Evolutionary conservation across 30 jellyfish, hydroid and myxozoan genomes (phyloP).

Genomic region (Aurelia aurita): DNA sequence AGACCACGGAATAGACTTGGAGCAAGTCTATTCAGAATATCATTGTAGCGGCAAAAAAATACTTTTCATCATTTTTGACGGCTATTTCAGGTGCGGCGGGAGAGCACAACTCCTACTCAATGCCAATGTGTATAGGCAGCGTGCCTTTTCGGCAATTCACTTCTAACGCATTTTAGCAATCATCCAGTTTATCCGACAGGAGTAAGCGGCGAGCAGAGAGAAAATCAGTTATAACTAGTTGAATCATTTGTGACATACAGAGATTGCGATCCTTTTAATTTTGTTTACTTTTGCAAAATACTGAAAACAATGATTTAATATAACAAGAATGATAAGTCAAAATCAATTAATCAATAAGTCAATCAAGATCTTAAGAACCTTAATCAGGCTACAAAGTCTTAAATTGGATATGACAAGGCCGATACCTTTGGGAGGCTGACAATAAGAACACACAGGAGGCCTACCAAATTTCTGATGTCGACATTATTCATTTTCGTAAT

Average conservation of each 20-base stretch:
- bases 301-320: slow-evolving; percentile 55
- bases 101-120: too few relatives aligned
- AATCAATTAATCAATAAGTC: slow-evolving; percentile 57
- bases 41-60: too few relatives aligned
- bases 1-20: too few relatives aligned
- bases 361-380: slow-evolving; percentile 52
- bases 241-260: slow-evolving; percentile 31
- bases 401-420: slow-evolving; percentile 41
- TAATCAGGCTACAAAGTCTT: slow-evolving; percentile 43
- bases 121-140: not conserved
- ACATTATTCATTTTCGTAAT: slow-evolving; percentile 5
- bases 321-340: slow-evolving; percentile 64
- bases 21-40: too few relatives aligned
- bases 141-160: slow-evolving; percentile 16
- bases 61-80: too few relatives aligned
- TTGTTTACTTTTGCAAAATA: slow-evolving; percentile 54
- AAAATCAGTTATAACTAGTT: slow-evolving; percentile 10
- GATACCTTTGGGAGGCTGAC: slow-evolving; percentile 33
- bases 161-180: not conserved
- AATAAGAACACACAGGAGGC: slow-evolving; percentile 67
- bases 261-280: slow-evolving; percentile 36
- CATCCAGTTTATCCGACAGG: not conserved
- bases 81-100: too few relatives aligned
- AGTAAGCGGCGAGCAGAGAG: slow-evolving; percentile 55
- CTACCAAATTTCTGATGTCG: slow-evolving; percentile 9